Evolutionary conservation across 2,888 invertebrate genomes (phyloP), one percentile per base, ranked within the genome.

Genomic region (Steromphala cineraria): DNA sequence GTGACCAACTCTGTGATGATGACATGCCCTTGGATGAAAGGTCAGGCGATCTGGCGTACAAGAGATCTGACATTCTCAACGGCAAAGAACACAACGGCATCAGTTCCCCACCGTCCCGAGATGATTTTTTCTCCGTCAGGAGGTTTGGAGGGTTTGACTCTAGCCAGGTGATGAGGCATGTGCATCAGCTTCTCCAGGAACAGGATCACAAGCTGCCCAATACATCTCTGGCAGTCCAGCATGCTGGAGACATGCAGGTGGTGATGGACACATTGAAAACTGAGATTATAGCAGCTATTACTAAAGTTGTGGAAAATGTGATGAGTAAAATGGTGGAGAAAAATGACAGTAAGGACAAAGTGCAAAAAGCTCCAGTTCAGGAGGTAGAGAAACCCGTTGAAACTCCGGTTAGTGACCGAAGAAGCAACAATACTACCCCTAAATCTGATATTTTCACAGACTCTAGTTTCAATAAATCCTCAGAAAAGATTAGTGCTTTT

Each of bases 231-330:
- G n/a, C 52, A 2, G 52, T 52, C 21, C 24, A 24, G 28, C 46
- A 75, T 13, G 8, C 52, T 19, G 75, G 52, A 5, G 75, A 98
- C 91, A 94, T 98, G 8, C 97, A 98, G 92, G 96, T 96, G 75
- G 94, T 98, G 77, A 97, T 98, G 17, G 97, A 97, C 91, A 96
- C 96, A 78, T 95, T 98, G 5, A 98, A 98, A 94, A 96, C 95
- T 75, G 98, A 98, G 94, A 96, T 98, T 86, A 96, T 96, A 31
- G 95, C 96, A 53, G 97, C 97, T 0, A 94, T 98, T 67, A 96
- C 96, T 21, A 96, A 96, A 87, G 95, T 98, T 67, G 96, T 98
- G 87, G 98, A 98, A 93, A 96, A 97, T 24, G 96, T 98, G 83
- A 95, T 98, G 83, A 96, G 96, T 40, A 95, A 97, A 88, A 97